phyloP scores from a whole-genome alignment of 2,113 vertebrate genomes.

The Spheniscus mendiculus region DNA sequence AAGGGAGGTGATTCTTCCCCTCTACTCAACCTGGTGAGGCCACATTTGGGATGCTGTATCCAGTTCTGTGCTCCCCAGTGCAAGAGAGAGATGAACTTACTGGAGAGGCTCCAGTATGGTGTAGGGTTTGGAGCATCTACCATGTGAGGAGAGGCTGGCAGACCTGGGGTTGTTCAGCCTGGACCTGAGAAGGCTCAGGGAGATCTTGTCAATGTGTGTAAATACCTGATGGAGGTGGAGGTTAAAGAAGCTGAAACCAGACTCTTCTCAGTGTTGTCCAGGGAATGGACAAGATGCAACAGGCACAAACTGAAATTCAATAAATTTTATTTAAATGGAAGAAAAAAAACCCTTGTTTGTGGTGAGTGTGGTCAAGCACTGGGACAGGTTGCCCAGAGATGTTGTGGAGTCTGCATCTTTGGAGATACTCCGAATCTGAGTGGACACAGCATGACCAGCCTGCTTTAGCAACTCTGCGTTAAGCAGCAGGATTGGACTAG shows the following conservation, averaged over 20 bases:
- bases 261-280: background rate
- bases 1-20: background rate
- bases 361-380: background rate
- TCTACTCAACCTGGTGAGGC: background rate
- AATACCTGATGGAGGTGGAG: background rate
- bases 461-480: background rate
- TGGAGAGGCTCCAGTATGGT: background rate
- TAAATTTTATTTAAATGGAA: background rate
- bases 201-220: background rate
- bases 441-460: background rate
- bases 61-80: background rate
- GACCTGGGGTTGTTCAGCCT: background rate
- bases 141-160: background rate
- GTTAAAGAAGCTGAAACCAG: background rate
- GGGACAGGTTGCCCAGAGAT: background rate
- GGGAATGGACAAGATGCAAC: background rate
- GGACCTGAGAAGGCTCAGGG: background rate
- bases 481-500: background rate
- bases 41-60: background rate
- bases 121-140: background rate
- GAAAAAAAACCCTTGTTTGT: rapidly evolving
- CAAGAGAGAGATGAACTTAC: background rate
- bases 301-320: background rate
- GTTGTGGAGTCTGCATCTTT: background rate
- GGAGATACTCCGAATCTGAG: background rate